phyloP scores from a whole-genome alignment of 2,888 invertebrate genomes.

The Rhamnusium bicolor region DNA sequence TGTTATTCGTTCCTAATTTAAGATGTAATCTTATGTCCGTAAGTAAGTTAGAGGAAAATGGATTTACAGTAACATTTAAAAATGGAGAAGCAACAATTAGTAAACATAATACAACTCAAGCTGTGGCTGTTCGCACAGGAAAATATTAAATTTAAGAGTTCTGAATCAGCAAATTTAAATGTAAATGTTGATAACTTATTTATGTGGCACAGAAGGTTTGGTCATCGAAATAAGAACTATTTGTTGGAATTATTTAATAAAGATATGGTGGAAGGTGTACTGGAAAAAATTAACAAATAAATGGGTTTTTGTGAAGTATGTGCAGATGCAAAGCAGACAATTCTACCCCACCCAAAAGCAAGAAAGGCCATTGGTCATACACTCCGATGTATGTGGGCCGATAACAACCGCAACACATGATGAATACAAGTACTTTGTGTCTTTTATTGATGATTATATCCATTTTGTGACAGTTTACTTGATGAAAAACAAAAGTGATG shows the following conservation, averaged over 20 bases:
- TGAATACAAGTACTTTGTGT: neutral
- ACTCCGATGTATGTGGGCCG: neutral
- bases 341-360: neutral
- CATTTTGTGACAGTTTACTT: neutral
- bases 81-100: neutral
- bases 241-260: neutral
- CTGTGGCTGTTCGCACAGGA: neutral
- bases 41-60: neutral
- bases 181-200: neutral
- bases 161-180: neutral
- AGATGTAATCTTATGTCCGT: neutral
- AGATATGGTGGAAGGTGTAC: neutral
- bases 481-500: constrained; percentile 13
- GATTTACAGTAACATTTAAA: neutral
- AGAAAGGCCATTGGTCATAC: neutral
- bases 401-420: neutral
- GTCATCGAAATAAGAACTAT: neutral
- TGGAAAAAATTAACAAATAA: neutral
- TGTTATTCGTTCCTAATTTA: neutral
- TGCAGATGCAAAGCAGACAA: neutral
- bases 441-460: neutral
- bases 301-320: neutral
- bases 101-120: neutral
- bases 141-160: neutral
- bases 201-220: neutral